Evolutionary conservation across 2,888 invertebrate species (phyloP).

Genomic region (Catocala nupta): DNA sequence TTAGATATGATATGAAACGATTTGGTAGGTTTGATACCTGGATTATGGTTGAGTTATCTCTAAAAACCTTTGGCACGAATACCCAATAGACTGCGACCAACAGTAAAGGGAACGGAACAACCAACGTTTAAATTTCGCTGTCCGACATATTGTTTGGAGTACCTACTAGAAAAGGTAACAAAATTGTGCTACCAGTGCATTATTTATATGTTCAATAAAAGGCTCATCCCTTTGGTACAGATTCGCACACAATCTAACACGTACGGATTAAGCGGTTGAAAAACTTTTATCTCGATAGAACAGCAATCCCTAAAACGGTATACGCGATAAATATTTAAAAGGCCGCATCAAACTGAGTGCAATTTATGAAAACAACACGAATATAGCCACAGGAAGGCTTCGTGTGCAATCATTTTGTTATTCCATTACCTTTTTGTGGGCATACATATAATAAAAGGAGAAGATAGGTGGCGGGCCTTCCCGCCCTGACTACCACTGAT

Average conservation of each 20-base stretch:
- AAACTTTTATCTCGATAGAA: conserved; percentile 37
- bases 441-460: conserved; percentile 51
- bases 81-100: too few species aligned
- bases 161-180: too few species aligned
- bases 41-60: too few species aligned
- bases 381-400: conserved; percentile 22
- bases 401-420: conserved; percentile 56
- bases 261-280: conserved; percentile 25
- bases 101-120: too few species aligned
- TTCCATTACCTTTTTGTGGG: conserved; percentile 60
- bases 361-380: conserved; percentile 61
- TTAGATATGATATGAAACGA: too few species aligned
- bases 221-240: too few species aligned
- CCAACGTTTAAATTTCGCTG: too few species aligned
- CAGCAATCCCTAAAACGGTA: conserved; percentile 28
- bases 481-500: conserved; percentile 49
- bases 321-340: conserved; percentile 56
- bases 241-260: neutral
- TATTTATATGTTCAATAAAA: too few species aligned
- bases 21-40: too few species aligned
- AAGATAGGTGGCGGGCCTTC: conserved; percentile 48
- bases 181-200: too few species aligned
- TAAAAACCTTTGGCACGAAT: too few species aligned
- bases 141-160: too few species aligned
- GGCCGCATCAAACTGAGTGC: conserved; percentile 61